Conservation (phyloP, 2,113 vertebrate genomes). For the Archocentrus centrarchus region DNA sequence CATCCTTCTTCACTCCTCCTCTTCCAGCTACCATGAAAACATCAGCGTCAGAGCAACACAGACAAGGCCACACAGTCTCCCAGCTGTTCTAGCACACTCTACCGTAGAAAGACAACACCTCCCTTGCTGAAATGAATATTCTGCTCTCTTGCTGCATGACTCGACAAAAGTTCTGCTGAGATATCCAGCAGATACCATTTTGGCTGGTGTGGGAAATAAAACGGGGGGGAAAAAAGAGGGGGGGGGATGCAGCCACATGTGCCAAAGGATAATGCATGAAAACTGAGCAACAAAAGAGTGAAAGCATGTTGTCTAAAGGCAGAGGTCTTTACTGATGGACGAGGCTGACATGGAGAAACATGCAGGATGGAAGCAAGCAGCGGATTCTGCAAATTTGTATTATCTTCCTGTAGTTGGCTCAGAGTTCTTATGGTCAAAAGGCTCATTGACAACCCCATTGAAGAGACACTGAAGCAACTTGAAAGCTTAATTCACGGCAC, state of each 20-base stretch:
- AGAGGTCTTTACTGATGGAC: constrained; percentile 38
- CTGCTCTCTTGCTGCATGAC: background rate
- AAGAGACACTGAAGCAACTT: constrained; percentile 19
- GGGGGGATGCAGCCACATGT: constrained; percentile 44
- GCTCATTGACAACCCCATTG: constrained; percentile 69
- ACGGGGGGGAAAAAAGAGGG: background rate
- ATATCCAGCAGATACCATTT: constrained; percentile 30
- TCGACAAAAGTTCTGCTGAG: constrained; percentile 25
- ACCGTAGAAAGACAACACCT: constrained; percentile 25
- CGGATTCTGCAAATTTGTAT: background rate
- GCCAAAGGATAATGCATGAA: constrained; percentile 37
- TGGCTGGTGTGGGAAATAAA: constrained; percentile 23
- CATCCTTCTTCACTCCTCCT: constrained; percentile 88
- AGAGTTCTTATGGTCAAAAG: background rate
- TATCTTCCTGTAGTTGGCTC: background rate
- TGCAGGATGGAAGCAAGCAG: constrained; percentile 61
- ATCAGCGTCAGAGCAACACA: constrained; percentile 93
- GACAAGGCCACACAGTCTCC: constrained; percentile 60
- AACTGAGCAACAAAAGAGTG: constrained; percentile 49
- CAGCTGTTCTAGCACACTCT: constrained; percentile 40
- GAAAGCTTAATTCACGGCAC: background rate
- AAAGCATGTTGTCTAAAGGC: constrained; percentile 37
- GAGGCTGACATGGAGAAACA: constrained; percentile 55
- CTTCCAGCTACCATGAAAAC: constrained; percentile 89
- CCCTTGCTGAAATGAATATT: constrained; percentile 21